Evolutionary conservation across 2,797 vertebrate species (phyloP).

Genomic region (Platalea minor): DNA sequence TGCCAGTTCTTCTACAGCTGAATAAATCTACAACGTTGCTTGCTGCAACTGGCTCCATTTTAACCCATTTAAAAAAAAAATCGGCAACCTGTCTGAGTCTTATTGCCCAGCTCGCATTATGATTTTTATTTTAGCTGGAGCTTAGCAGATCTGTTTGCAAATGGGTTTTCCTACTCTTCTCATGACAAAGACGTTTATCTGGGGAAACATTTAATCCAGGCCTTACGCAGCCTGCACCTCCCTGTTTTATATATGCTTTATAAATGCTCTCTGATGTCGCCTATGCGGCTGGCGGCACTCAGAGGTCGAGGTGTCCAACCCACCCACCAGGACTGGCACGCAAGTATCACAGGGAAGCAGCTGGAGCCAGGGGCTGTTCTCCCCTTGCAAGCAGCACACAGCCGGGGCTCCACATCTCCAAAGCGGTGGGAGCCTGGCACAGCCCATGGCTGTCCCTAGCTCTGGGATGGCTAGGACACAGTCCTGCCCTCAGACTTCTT

Average conservation of each 20-base stretch:
- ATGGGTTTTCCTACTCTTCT: neutral
- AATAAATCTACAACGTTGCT: constrained; percentile 39
- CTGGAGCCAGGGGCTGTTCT: neutral
- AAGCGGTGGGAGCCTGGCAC: neutral
- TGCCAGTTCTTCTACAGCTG: constrained; percentile 26
- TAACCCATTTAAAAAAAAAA: neutral
- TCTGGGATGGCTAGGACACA: no score
- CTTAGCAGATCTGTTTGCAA: neutral
- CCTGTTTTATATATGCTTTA: neutral
- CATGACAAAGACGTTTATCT: neutral
- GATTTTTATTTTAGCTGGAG: neutral
- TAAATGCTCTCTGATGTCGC: neutral
- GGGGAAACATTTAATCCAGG: neutral
- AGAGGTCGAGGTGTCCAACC: neutral
- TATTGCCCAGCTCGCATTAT: neutral
- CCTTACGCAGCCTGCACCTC: neutral
- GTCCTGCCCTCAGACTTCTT: neutral
- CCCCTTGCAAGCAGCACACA: no score
- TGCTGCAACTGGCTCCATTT: constrained; percentile 35
- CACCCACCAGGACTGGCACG: neutral
- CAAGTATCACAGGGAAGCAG: neutral
- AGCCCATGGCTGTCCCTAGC: neutral
- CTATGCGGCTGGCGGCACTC: accelerated
- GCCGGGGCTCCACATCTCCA: neutral
- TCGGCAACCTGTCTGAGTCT: neutral